These are phyloP conservation scores for Zoroaster sp. DNA, from an alignment of 53 echinoderm and acorn worm genomes.

Conservation along the genomic window DNA sequence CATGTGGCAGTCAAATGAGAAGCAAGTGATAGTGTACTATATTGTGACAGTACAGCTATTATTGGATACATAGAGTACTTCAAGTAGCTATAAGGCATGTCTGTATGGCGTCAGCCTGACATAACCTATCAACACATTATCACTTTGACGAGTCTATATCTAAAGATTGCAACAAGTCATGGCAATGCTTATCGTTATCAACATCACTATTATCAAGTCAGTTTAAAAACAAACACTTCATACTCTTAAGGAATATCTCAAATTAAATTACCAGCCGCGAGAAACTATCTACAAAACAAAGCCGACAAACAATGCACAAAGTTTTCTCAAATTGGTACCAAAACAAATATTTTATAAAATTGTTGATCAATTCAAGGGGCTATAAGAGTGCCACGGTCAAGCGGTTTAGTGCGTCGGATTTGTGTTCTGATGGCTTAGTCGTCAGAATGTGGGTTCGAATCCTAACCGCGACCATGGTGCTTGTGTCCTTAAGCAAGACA, in stretches of 20 bases:
- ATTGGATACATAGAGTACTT: constrained; percentile 20
- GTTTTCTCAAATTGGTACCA: neutral
- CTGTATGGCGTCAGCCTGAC: constrained; percentile 37
- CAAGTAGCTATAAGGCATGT: constrained; percentile 22
- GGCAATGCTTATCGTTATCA: neutral
- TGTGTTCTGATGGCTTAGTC: too few species aligned
- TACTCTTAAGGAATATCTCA: neutral
- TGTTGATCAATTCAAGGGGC: too few species aligned
- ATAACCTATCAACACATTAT: constrained; percentile 42
- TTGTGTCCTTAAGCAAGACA: too few species aligned
- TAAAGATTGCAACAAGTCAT: neutral
- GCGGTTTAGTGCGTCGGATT: too few species aligned
- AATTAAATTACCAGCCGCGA: neutral
- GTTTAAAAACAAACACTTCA: neutral
- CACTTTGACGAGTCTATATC: constrained; percentile 25
- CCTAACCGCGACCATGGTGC: too few species aligned
- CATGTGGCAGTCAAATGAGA: constrained; percentile 33
- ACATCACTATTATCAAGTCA: neutral
- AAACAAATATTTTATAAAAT: too few species aligned
- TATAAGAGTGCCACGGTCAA: too few species aligned
- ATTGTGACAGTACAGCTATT: constrained; percentile 49
- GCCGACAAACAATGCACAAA: neutral
- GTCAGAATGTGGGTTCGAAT: too few species aligned
- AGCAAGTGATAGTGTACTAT: constrained; percentile 14
- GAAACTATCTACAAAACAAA: neutral